Conservation (phyloP, 2,797 vertebrate genomes). For the Schizothorax lantsangensis region DNA sequence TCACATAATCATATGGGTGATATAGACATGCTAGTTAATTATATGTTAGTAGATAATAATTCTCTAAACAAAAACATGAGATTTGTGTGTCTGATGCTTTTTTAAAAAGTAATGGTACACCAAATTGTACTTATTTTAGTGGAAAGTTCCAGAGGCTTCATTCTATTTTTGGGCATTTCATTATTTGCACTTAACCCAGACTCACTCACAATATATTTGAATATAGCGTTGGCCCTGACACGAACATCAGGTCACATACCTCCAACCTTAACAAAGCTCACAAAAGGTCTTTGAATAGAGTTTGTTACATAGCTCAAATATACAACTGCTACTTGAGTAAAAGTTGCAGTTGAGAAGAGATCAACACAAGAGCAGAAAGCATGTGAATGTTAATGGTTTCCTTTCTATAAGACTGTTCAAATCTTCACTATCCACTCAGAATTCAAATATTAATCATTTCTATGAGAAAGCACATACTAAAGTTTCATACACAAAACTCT, state of each 20-base stretch:
- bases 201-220: not conserved
- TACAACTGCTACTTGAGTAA: not conserved
- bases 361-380: not conserved
- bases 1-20: not conserved
- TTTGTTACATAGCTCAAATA: not conserved
- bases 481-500: not conserved
- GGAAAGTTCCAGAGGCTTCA: not conserved
- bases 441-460: not conserved
- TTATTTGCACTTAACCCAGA: not conserved
- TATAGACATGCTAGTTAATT: not conserved
- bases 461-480: not conserved
- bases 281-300: not conserved
- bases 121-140: not conserved
- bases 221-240: not conserved
- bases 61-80: not conserved
- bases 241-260: not conserved
- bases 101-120: not conserved
- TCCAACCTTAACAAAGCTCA: not conserved
- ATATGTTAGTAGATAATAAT: not conserved
- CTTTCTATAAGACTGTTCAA: not conserved
- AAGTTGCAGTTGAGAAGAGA: not conserved
- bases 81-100: not conserved
- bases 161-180: conserved; percentile 1
- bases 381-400: not conserved
- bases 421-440: not conserved